Evolutionary conservation across 1,140 invertebrate species (phyloP).

Genomic region (Cyclina sinensis): DNA sequence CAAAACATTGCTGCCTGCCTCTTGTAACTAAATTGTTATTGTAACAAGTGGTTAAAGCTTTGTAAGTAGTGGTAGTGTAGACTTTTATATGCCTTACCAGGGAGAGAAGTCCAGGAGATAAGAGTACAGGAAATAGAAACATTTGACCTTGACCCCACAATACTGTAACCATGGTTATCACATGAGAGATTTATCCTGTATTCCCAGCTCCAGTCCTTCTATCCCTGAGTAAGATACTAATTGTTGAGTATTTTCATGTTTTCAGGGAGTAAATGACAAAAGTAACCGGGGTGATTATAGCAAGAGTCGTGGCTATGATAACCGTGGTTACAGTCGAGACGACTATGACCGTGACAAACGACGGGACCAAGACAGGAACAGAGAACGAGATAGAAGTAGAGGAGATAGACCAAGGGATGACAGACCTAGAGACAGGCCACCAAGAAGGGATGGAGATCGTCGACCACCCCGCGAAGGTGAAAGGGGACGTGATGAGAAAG

Average conservation of each 20-base stretch:
- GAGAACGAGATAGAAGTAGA: neutral
- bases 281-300: conserved; percentile 69
- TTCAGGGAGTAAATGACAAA: conserved; percentile 68
- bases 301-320: conserved; percentile 63
- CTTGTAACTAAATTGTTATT: neutral
- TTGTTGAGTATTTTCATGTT: conserved; percentile 22
- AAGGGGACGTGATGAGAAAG: neutral
- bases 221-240: conserved; percentile 67
- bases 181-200: conserved; percentile 37
- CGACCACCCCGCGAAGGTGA: conserved; percentile 19
- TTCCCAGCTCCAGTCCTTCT: conserved; percentile 41
- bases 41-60: conserved; percentile 64
- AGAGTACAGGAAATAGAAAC: conserved; percentile 48
- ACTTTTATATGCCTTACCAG: conserved; percentile 57
- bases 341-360: conserved; percentile 46
- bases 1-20: neutral
- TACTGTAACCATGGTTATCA: conserved; percentile 67
- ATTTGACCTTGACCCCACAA: conserved; percentile 55
- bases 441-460: conserved; percentile 35
- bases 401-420: conserved; percentile 56
- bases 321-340: conserved; percentile 66
- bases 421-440: conserved; percentile 48
- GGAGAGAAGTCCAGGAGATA: conserved; percentile 51
- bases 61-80: conserved; percentile 63
- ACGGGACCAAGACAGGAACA: conserved; percentile 6